A percentile compares a stretch with the other conserved stretches of the same genome.
Conservation (phyloP, 2,797 vertebrate species). For the Ceryle rudis region DNA sequence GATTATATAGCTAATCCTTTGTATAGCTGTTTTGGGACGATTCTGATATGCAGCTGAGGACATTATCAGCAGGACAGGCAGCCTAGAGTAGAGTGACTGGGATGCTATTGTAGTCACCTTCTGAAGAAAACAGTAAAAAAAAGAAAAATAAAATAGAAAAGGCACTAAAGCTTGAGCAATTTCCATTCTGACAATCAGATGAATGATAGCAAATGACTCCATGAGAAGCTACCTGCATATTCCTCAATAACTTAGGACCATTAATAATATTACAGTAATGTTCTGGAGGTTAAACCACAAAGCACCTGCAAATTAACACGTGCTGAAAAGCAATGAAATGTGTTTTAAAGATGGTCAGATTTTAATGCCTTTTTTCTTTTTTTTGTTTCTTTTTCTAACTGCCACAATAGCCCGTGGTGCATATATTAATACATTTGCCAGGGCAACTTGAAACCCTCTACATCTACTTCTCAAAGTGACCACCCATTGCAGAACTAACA, state of each 20-base stretch:
- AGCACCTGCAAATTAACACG: not conserved
- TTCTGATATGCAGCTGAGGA: not conserved
- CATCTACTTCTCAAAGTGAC: not conserved
- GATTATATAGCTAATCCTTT: not conserved
- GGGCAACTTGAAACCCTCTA: not conserved
- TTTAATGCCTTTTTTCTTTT: not conserved
- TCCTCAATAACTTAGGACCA: not conserved
- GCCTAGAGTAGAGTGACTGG: not conserved
- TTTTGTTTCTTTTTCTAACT: not conserved
- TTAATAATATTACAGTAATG: not conserved
- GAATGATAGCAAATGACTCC: not conserved
- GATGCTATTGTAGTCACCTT: not conserved
- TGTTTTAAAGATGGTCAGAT: constrained; percentile 8
- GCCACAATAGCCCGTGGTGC: not conserved
- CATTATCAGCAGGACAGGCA: not conserved
- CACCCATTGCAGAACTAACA: not conserved
- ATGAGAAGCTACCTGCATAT: not conserved
- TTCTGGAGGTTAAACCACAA: not conserved
- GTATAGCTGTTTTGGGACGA: not conserved
- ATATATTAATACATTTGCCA: not conserved
- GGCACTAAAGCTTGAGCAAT: not conserved
- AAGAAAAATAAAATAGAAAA: not conserved
- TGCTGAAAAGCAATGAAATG: constrained; percentile 2
- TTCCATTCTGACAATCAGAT: not conserved
- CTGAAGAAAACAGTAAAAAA: not conserved